Evolutionary conservation across 1,140 invertebrate species (phyloP).

Genomic region (Drosophila yakuba): DNA sequence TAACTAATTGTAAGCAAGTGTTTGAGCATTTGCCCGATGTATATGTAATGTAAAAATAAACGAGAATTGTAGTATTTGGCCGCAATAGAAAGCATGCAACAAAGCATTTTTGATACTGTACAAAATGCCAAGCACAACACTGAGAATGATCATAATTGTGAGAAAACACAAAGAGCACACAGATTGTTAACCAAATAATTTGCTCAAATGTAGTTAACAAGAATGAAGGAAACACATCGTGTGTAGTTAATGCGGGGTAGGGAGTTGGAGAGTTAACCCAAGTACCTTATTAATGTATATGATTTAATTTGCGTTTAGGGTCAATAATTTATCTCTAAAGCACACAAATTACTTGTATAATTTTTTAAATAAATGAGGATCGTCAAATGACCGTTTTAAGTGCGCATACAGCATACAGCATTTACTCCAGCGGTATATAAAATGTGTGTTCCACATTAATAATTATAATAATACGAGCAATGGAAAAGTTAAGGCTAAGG

Average conservation of each 20-base stretch:
- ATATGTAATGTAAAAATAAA: conserved; percentile 52
- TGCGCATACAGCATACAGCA: not conserved
- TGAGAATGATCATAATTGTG: conserved; percentile 28
- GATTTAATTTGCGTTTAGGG: conserved; percentile 65
- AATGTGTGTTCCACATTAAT: not conserved
- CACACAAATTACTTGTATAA: conserved; percentile 13
- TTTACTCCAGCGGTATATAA: not conserved
- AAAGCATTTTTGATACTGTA: conserved; percentile 71
- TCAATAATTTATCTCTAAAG: conserved; percentile 57
- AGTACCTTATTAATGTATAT: conserved; percentile 81
- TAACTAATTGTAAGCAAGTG: conserved; percentile 75
- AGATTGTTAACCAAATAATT: conserved; percentile 61
- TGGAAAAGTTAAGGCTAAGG: too few species aligned
- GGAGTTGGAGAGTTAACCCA: conserved; percentile 71
- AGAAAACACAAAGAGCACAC: conserved; percentile 27
- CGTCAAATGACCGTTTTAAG: conserved; percentile 3
- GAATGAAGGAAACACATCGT: conserved; percentile 29
- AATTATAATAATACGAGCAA: too few species aligned
- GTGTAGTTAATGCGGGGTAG: conserved; percentile 16
- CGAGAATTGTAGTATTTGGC: conserved; percentile 56
- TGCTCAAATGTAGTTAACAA: conserved; percentile 76
- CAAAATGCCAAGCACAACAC: conserved; percentile 67
- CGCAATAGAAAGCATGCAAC: conserved; percentile 49
- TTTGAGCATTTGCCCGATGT: conserved; percentile 46
- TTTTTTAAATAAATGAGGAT: not conserved